phyloP scores from a whole-genome alignment of 2,888 invertebrate genomes.

The Drosophila niveifrons region DNA sequence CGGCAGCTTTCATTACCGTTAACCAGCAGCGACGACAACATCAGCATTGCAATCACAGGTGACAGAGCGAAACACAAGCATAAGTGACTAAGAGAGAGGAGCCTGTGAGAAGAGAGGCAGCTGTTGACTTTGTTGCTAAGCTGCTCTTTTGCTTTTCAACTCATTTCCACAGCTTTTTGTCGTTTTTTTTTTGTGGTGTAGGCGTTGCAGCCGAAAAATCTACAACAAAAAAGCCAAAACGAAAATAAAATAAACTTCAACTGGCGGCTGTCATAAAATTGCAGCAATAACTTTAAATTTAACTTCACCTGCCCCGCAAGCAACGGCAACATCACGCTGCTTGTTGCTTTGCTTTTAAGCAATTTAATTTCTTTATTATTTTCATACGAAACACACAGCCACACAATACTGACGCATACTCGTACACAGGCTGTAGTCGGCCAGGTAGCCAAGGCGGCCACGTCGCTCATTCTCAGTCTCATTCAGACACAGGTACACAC shows the following conservation, averaged over 20 bases:
- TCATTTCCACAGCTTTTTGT: slow-evolving; percentile 13
- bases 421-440: slow-evolving; percentile 23
- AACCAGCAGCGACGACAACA: slow-evolving; percentile 14
- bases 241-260: slow-evolving; percentile 32
- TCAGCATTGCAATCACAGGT: slow-evolving; percentile 24
- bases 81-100: slow-evolving; percentile 2
- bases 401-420: background rate
- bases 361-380: slow-evolving; percentile 83
- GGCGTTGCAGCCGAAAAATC: slow-evolving; percentile 40
- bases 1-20: slow-evolving; percentile 59
- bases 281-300: slow-evolving; percentile 59
- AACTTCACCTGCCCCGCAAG: slow-evolving; percentile 56
- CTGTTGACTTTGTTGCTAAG: slow-evolving; percentile 35
- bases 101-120: background rate
- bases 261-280: slow-evolving; percentile 56
- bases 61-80: slow-evolving; percentile 18
- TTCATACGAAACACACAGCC: slow-evolving; percentile 64
- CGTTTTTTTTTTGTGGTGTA: slow-evolving; percentile 16
- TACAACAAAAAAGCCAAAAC: slow-evolving; percentile 7
- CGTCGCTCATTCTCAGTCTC: slow-evolving; percentile 64
- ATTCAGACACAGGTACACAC: slow-evolving; percentile 61
- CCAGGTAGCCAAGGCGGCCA: slow-evolving; percentile 67
- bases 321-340: slow-evolving; percentile 17
- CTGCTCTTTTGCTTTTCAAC: slow-evolving; percentile 10
- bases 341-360: slow-evolving; percentile 61